A percentile compares a stretch with the other conserved stretches of the same genome.
These are phyloP conservation scores for Setipinna tenuifilis DNA, from an alignment of 2,797 vertebrate species.

Conservation along the genomic window DNA sequence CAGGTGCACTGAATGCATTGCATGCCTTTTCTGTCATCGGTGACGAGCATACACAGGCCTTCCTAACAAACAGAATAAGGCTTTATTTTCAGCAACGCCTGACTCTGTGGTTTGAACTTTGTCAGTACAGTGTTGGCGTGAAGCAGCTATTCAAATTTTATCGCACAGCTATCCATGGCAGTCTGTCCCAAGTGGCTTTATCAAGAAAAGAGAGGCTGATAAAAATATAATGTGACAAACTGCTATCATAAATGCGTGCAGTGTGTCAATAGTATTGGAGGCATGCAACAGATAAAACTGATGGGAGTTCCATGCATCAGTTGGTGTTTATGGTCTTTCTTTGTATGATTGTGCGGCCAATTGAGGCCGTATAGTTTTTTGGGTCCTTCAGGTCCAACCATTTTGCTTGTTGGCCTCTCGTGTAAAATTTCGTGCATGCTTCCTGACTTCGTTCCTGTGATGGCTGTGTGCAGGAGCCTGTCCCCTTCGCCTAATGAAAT, in stretches of 20 bases:
- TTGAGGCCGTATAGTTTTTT: not conserved
- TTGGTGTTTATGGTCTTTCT: not conserved
- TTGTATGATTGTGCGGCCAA: not conserved
- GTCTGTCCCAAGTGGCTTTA: not conserved
- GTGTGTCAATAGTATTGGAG: not conserved
- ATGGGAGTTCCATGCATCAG: not conserved
- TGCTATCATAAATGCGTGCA: not conserved
- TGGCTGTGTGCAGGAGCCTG: not conserved
- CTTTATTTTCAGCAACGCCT: not conserved
- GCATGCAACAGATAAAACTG: not conserved
- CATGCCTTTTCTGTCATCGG: not conserved
- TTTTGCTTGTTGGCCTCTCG: not conserved
- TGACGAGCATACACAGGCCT: not conserved
- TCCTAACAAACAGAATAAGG: not conserved
- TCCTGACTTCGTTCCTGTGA: not conserved
- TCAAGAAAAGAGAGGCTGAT: not conserved
- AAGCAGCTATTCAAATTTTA: not conserved
- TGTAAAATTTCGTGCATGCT: not conserved
- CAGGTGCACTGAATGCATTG: not conserved
- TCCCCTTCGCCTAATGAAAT: constrained; percentile 40
- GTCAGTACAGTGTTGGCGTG: not conserved
- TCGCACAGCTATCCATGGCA: not conserved
- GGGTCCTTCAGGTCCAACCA: not conserved
- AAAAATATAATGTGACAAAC: not conserved
- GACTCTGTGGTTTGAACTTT: not conserved